Conservation (phyloP, 2,113 vertebrate species). For the Crotalus helleri region DNA sequence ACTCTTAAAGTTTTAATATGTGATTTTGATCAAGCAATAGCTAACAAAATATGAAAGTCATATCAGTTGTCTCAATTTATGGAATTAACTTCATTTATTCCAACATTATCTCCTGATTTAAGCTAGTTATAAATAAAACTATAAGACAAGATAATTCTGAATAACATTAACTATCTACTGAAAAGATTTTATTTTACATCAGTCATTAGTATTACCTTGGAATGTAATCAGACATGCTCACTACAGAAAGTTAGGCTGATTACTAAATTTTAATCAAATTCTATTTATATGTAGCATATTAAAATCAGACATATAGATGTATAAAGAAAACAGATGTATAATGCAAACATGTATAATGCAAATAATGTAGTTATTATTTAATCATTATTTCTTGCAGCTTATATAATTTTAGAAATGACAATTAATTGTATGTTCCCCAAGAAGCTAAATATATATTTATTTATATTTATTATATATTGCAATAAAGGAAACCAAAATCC, state of each 20-base stretch:
- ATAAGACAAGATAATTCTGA: neutral
- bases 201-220: neutral
- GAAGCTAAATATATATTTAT: neutral
- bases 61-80: neutral
- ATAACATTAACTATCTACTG: neutral
- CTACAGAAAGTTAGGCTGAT: neutral
- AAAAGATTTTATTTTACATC: neutral
- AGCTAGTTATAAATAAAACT: neutral
- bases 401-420: neutral
- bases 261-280: neutral
- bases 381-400: neutral
- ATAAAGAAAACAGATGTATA: neutral
- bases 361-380: neutral
- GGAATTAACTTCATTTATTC: neutral
- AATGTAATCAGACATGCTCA: neutral
- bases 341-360: neutral
- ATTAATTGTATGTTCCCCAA: neutral
- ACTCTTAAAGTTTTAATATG: neutral
- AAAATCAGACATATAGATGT: neutral
- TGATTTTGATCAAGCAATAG: neutral
- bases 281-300: neutral
- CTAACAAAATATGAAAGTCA: neutral
- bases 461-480: neutral
- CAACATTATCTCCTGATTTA: neutral
- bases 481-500: neutral